Conservation (phyloP, 2,888 invertebrate genomes). For the Neocrepidodera transversa region DNA sequence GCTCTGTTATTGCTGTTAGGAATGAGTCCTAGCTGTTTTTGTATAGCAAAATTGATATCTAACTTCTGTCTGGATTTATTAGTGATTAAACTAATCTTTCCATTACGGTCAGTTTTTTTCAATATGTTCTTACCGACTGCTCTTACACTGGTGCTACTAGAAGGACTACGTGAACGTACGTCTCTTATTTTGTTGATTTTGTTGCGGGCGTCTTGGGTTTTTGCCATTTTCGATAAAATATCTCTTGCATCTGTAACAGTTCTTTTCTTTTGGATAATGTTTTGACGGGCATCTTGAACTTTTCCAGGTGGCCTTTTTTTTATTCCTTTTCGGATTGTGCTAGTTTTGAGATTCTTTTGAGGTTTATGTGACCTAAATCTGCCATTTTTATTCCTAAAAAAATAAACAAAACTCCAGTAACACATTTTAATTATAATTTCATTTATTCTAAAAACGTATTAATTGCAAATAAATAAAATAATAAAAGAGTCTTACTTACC, state of each 20-base stretch:
- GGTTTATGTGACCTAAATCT: slow-evolving; percentile 36
- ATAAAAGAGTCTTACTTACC: slow-evolving; percentile 19
- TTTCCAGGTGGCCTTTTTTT: slow-evolving; percentile 29
- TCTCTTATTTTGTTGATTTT: slow-evolving; percentile 73
- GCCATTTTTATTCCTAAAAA: slow-evolving; percentile 32
- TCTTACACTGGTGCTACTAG: slow-evolving; percentile 54
- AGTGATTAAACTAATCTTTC: slow-evolving; percentile 64
- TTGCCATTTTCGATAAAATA: slow-evolving; percentile 77
- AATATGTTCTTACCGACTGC: slow-evolving; percentile 61
- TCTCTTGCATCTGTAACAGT: slow-evolving; percentile 83
- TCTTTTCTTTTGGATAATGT: slow-evolving; percentile 80
- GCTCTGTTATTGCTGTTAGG: slow-evolving; percentile 33
- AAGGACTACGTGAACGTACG: slow-evolving; percentile 52
- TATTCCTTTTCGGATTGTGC: neutral
- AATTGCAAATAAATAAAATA: too few species aligned
- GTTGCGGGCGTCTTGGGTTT: slow-evolving; percentile 76
- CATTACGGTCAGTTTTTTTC: slow-evolving; percentile 63
- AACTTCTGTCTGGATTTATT: slow-evolving; percentile 56
- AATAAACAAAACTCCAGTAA: neutral
- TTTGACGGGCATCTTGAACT: slow-evolving; percentile 75
- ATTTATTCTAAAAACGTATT: too few species aligned
- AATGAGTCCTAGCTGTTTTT: slow-evolving; percentile 56
- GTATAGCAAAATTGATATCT: slow-evolving; percentile 56
- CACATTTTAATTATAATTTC: neutral
- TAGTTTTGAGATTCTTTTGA: slow-evolving; percentile 27